These are phyloP conservation scores for Perccottus glenii DNA, from an alignment of 2,113 vertebrate genomes.

Conservation along the genomic window DNA sequence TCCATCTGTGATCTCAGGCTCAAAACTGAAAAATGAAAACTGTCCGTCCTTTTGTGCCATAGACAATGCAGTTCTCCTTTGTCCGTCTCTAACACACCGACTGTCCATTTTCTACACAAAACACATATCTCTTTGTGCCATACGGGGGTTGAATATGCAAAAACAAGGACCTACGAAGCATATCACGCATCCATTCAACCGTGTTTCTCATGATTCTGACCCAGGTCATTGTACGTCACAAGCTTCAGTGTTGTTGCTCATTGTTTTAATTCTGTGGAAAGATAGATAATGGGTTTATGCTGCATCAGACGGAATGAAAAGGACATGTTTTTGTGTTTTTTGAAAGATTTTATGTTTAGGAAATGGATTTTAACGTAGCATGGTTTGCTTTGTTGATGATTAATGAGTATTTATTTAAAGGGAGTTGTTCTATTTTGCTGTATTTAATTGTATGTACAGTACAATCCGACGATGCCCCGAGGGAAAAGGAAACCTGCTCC, in stretches of 20 bases:
- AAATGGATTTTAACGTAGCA: slow-evolving; percentile 68
- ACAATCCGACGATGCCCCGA: slow-evolving; percentile 47
- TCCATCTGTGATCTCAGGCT: slow-evolving; percentile 28
- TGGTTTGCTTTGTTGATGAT: slow-evolving; percentile 67
- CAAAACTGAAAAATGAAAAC: background rate
- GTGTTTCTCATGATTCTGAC: background rate
- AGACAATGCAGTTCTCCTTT: slow-evolving; percentile 21
- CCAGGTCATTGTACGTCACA: no score
- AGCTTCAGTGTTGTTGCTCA: background rate
- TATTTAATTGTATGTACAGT: slow-evolving; percentile 65
- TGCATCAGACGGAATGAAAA: slow-evolving; percentile 30
- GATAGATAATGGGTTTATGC: slow-evolving; percentile 35
- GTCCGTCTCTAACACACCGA: slow-evolving; percentile 24
- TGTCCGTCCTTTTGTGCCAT: slow-evolving; percentile 48
- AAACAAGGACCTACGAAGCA: slow-evolving; percentile 48
- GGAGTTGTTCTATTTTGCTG: slow-evolving; percentile 48
- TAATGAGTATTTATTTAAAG: slow-evolving; percentile 25
- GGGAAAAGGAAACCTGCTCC: slow-evolving; percentile 39
- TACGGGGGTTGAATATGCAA: slow-evolving; percentile 70
- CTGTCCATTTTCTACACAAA: slow-evolving; percentile 4
- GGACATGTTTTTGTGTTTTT: slow-evolving; percentile 11
- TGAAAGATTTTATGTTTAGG: slow-evolving; percentile 48
- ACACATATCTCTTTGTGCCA: slow-evolving; percentile 60
- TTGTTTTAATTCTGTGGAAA: slow-evolving; percentile 10
- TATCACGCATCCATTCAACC: slow-evolving; percentile 44